Conservation (phyloP, 92 coral and sea anemone species). For the Parazoanthus atlanticus region DNA sequence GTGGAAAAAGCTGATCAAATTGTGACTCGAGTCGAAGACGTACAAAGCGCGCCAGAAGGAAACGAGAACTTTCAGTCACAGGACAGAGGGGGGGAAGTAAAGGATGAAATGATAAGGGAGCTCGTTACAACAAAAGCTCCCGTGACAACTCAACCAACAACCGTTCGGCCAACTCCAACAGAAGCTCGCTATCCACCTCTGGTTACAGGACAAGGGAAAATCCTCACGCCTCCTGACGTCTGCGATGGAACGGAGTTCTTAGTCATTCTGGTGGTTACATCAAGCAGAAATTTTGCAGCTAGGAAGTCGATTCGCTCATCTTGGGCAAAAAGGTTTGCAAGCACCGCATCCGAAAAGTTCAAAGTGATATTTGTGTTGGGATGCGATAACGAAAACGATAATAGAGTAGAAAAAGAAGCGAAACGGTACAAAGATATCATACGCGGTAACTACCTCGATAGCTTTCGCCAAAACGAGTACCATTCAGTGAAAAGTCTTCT, state of each 20-base stretch:
- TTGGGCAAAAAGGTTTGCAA: conserved; percentile 67
- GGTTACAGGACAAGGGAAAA: conserved; percentile 32
- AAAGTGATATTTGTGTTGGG: conserved; percentile 75
- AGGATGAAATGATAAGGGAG: background rate
- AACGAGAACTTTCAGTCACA: background rate
- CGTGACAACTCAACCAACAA: conserved; percentile 8
- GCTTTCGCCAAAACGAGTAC: conserved; percentile 69
- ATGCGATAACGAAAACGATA: conserved; percentile 68
- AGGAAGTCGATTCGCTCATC: conserved; percentile 80
- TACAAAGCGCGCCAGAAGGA: background rate
- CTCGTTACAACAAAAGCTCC: background rate
- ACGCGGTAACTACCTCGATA: conserved; percentile 73
- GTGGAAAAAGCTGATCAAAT: background rate
- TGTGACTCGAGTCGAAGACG: background rate
- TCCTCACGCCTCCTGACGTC: conserved; percentile 54
- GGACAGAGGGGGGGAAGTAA: background rate
- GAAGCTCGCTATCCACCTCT: conserved; percentile 71
- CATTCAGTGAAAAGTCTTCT: conserved; percentile 75
- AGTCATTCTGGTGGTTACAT: conserved; percentile 64
- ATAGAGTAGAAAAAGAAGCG: conserved; percentile 71
- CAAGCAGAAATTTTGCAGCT: conserved; percentile 74
- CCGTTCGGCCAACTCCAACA: conserved; percentile 15
- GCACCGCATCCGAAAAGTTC: conserved; percentile 38
- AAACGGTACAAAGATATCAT: conserved; percentile 63
- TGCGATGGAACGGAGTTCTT: conserved; percentile 58